Conservation (phyloP, 2,797 vertebrate species). For the Octomys mimax region DNA sequence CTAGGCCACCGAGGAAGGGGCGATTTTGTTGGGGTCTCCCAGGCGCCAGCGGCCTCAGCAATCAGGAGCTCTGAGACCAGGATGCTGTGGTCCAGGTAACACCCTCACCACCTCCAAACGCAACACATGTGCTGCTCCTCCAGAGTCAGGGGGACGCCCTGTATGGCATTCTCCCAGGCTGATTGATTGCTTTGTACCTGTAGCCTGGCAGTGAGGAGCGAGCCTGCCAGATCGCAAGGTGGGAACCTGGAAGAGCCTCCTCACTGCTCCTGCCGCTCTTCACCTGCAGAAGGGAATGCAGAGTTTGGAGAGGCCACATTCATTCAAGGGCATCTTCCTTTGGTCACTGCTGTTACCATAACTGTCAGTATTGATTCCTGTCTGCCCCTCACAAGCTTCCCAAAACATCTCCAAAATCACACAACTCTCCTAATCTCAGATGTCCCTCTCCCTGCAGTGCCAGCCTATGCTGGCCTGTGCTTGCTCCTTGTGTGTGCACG, state of each 20-base stretch:
- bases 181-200: conserved; percentile 73
- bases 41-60: not conserved
- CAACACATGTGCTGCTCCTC: conserved; percentile 6
- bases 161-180: conserved; percentile 63
- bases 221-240: conserved; percentile 55
- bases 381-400: not conserved
- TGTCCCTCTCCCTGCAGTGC: not conserved
- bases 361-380: conserved; percentile 42
- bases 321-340: not conserved
- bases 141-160: conserved; percentile 35
- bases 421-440: not conserved
- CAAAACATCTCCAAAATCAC: not conserved
- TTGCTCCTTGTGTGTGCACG: not conserved
- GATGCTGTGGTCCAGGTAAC: not conserved
- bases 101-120: conserved; percentile 47
- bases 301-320: not conserved
- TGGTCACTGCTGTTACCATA: not conserved
- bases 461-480: not conserved
- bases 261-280: not conserved
- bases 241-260: not conserved
- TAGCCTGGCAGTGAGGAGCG: conserved; percentile 73
- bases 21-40: not conserved
- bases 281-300: not conserved
- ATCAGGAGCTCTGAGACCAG: not conserved
- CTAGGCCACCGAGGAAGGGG: not conserved